Percentiles rank a stretch among this genome's conserved stretches.
phyloP scores from a whole-genome alignment of 2,797 vertebrate species.

The Pseudomugil gertrudae region DNA sequence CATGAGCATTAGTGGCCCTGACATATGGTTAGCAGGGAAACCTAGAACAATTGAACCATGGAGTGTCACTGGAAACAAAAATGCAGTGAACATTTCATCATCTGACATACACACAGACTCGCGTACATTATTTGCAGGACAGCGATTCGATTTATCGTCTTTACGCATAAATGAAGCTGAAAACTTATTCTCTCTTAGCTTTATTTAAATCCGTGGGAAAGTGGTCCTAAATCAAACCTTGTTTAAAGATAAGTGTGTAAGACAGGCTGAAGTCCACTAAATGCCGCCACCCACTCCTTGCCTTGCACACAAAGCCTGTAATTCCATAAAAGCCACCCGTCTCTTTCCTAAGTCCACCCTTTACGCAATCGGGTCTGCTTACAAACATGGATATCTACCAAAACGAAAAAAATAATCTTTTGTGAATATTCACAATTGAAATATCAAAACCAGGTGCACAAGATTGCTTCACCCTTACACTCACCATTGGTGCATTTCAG shows the following conservation, averaged over 20 bases:
- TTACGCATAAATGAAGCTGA: slow-evolving; percentile 38
- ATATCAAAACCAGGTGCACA: slow-evolving; percentile 60
- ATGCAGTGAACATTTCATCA: slow-evolving; percentile 59
- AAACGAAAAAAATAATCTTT: slow-evolving; percentile 40
- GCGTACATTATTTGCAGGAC: slow-evolving; percentile 37
- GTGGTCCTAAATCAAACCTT: slow-evolving; percentile 67
- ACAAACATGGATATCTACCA: slow-evolving; percentile 35
- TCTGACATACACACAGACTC: slow-evolving; percentile 43
- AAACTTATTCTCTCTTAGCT: slow-evolving; percentile 41
- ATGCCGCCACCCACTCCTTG: slow-evolving; percentile 90
- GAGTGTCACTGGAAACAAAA: slow-evolving; percentile 62
- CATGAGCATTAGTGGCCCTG: slow-evolving; percentile 79
- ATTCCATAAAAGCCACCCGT: slow-evolving; percentile 75
- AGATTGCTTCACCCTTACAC: slow-evolving; percentile 49
- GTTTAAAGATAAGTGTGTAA: slow-evolving; percentile 68
- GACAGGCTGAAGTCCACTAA: slow-evolving; percentile 72
- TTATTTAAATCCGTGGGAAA: slow-evolving; percentile 65
- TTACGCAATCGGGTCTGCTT: slow-evolving; percentile 35
- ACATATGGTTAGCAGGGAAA: slow-evolving; percentile 84
- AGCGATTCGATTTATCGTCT: slow-evolving; percentile 65
- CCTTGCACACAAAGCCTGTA: slow-evolving; percentile 87
- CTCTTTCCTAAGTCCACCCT: slow-evolving; percentile 62
- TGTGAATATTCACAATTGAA: slow-evolving; percentile 18
- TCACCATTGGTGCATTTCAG: slow-evolving; percentile 66
- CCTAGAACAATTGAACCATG: slow-evolving; percentile 80